Evolutionary conservation across 2,888 invertebrate genomes (phyloP).

Genomic region (Scaptomyza caliginosa): DNA sequence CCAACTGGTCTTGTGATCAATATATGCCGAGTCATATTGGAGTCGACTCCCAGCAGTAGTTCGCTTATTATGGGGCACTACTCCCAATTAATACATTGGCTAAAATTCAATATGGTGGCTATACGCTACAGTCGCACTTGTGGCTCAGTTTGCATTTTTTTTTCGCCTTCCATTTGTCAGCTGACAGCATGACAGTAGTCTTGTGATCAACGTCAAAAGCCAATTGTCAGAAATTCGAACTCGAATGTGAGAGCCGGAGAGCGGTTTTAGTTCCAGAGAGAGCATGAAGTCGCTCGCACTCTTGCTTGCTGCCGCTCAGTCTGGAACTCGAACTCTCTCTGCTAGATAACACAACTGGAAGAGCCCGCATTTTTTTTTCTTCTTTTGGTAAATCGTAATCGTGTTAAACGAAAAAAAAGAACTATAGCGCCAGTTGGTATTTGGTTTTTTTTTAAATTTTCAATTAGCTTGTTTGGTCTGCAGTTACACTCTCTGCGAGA

Average conservation of each 20-base stretch:
- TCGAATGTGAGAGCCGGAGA: slow-evolving; percentile 61
- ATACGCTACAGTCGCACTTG: slow-evolving; percentile 20
- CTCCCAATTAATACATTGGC: slow-evolving; percentile 6
- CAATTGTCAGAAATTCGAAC: slow-evolving; percentile 76
- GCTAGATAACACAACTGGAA: slow-evolving; percentile 43
- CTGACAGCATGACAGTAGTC: slow-evolving; percentile 79
- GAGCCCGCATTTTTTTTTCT: slow-evolving; percentile 46
- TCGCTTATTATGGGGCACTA: not conserved
- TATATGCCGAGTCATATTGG: not conserved
- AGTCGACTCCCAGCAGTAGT: not conserved
- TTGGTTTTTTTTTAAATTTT: slow-evolving; percentile 19
- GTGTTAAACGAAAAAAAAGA: slow-evolving; percentile 13
- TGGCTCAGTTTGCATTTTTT: slow-evolving; percentile 37
- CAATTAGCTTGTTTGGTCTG: slow-evolving; percentile 5
- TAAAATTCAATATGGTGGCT: slow-evolving; percentile 63
- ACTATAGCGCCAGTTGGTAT: slow-evolving; percentile 16
- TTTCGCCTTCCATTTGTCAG: slow-evolving; percentile 71
- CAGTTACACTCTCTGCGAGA: slow-evolving; percentile 21
- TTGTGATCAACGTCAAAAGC: slow-evolving; percentile 78
- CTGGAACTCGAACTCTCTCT: slow-evolving; percentile 10
- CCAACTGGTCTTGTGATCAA: slow-evolving; percentile 65
- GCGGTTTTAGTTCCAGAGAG: slow-evolving; percentile 15
- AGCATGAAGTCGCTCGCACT: slow-evolving; percentile 13
- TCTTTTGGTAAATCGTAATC: slow-evolving; percentile 4
- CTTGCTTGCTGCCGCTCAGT: slow-evolving; percentile 1